phyloP scores from a whole-genome alignment of 2,797 vertebrate genomes.

The Esox lucius region DNA sequence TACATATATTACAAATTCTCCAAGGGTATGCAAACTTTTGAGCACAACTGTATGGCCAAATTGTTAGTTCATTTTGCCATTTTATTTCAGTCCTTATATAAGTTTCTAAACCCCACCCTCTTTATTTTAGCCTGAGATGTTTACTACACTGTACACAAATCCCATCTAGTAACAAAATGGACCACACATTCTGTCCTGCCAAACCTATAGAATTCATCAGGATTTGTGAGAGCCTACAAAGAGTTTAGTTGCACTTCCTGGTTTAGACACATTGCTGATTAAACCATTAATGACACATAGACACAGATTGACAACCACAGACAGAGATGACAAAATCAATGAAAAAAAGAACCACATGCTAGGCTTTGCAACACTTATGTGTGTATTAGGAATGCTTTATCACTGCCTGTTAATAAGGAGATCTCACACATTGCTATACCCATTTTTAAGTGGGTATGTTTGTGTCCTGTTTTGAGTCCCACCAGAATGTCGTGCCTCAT shows the following conservation, averaged over 20 bases:
- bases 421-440: constrained; percentile 39
- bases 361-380: constrained; percentile 56
- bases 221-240: neutral
- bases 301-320: neutral
- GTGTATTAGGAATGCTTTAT: constrained; percentile 58
- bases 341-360: constrained; percentile 59
- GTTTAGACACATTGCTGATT: neutral
- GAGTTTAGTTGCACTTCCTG: neutral
- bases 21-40: no score
- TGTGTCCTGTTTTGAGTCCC: constrained; percentile 7
- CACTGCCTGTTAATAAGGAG: constrained; percentile 56
- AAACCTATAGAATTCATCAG: neutral
- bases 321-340: constrained; percentile 42
- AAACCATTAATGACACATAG: neutral
- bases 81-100: neutral
- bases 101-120: neutral
- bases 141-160: neutral
- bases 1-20: no score
- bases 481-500: neutral
- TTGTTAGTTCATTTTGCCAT: neutral
- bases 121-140: neutral
- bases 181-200: neutral
- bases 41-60: neutral
- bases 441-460: constrained; percentile 14
- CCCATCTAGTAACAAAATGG: neutral